phyloP scores from a whole-genome alignment of 92 coral and sea anemone genomes.

The Actinostola sp. region DNA sequence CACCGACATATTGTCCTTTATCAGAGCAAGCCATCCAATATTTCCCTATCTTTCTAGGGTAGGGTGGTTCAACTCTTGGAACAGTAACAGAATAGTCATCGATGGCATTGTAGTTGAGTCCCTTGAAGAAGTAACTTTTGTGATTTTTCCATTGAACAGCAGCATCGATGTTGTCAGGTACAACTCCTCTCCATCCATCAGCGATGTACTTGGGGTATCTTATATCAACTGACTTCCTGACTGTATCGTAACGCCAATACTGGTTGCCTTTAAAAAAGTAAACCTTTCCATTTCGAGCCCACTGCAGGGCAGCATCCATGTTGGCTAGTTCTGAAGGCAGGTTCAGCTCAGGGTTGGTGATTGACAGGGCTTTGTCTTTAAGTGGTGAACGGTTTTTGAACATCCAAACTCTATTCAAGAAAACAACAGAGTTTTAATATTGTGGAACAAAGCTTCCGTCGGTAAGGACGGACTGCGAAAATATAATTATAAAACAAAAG shows the following conservation, averaged over 20 bases:
- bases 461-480: neutral
- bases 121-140: slow-evolving; percentile 84
- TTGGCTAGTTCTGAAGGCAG: slow-evolving; percentile 51
- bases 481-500: no score
- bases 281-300: slow-evolving; percentile 63
- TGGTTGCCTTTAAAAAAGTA: slow-evolving; percentile 72
- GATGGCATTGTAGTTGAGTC: slow-evolving; percentile 65
- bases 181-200: slow-evolving; percentile 64
- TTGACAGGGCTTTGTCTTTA: slow-evolving; percentile 6
- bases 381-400: slow-evolving; percentile 24
- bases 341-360: slow-evolving; percentile 41
- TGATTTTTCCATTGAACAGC: slow-evolving; percentile 85
- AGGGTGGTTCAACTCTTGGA: slow-evolving; percentile 21
- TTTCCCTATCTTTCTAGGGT: slow-evolving; percentile 54
- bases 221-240: slow-evolving; percentile 20
- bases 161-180: slow-evolving; percentile 68
- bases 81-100: slow-evolving; percentile 53
- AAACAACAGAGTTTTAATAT: neutral
- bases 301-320: slow-evolving; percentile 78
- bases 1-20: slow-evolving; percentile 17
- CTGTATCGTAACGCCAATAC: slow-evolving; percentile 72
- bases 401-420: slow-evolving; percentile 40
- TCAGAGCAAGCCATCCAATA: slow-evolving; percentile 72
- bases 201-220: slow-evolving; percentile 63
- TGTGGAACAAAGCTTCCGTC: neutral